These are phyloP conservation scores for Nymphalis polychloros DNA, from an alignment of 2,888 invertebrate species.

Conservation along the genomic window DNA sequence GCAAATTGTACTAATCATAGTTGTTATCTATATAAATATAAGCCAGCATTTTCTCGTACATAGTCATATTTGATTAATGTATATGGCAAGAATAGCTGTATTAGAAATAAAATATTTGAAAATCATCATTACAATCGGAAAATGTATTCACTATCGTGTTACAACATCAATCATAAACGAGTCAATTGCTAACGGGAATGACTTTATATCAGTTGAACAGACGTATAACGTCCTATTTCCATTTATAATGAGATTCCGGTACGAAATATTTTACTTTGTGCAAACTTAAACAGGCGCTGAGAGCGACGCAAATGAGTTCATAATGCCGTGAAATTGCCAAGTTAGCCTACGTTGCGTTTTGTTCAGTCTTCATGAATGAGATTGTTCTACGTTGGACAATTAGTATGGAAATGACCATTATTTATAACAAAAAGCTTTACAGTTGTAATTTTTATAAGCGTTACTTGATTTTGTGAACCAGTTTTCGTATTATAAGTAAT, in stretches of 20 bases:
- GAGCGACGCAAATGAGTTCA: conserved; percentile 59
- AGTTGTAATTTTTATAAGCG: not conserved
- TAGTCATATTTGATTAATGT: too few species aligned
- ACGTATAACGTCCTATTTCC: conserved; percentile 49
- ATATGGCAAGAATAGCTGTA: too few species aligned
- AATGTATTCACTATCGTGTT: not conserved
- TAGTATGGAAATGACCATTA: conserved; percentile 27
- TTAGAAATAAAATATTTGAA: not conserved
- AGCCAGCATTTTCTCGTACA: too few species aligned
- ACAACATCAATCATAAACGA: conserved; percentile 40
- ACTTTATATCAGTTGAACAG: conserved; percentile 34
- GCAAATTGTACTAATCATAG: too few species aligned
- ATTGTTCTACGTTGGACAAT: conserved; percentile 31
- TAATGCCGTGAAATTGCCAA: conserved; percentile 58
- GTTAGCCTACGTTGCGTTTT: conserved; percentile 39
- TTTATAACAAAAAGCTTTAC: conserved; percentile 19
- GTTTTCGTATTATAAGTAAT: not conserved
- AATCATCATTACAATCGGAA: conserved; percentile 7
- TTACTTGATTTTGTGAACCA: not conserved
- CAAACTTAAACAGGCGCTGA: conserved; percentile 41
- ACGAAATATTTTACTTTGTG: conserved; percentile 56
- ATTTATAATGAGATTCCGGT: conserved; percentile 47
- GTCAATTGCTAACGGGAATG: conserved; percentile 32
- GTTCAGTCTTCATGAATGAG: conserved; percentile 34
- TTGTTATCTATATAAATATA: too few species aligned